phyloP scores from a whole-genome alignment of 2,888 invertebrate genomes.

The Aspidapion aeneum region DNA sequence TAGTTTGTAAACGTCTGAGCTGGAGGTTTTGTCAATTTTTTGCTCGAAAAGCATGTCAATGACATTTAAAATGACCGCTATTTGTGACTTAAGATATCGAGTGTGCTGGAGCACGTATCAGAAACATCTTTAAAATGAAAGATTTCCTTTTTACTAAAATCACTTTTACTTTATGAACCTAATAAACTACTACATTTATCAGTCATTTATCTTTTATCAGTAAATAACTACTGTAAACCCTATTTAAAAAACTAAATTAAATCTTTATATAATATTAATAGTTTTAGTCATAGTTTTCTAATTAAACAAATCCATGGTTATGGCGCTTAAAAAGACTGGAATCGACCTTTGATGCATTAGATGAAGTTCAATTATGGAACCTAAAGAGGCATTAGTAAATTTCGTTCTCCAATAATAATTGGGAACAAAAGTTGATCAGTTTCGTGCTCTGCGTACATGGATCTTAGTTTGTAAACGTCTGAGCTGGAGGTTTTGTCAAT shows the following conservation, averaged over 20 bases:
- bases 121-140: no score
- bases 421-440: constrained; percentile 80
- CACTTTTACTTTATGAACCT: no score
- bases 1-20: constrained; percentile 54
- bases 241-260: background rate
- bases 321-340: constrained; percentile 81
- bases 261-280: constrained; percentile 10
- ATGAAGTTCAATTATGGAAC: constrained; percentile 72
- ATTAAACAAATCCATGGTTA: constrained; percentile 81
- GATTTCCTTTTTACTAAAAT: no score
- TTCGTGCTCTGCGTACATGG: constrained; percentile 82
- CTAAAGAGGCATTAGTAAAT: constrained; percentile 75
- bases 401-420: constrained; percentile 64
- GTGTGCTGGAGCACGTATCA: no score
- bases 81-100: constrained; percentile 79
- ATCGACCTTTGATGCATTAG: constrained; percentile 78
- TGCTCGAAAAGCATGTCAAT: constrained; percentile 86
- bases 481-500: constrained; percentile 63
- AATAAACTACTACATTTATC: no score
- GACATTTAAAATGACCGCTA: constrained; percentile 83
- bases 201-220: no score
- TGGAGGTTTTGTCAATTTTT: constrained; percentile 69
- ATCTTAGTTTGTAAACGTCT: constrained; percentile 62
- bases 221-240: no score
- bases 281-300: constrained; percentile 57